Base-by-base conservation (phyloP, 37 sponge, comb jelly and placozoan species). In the Cladorhizidae sp. region DNA sequence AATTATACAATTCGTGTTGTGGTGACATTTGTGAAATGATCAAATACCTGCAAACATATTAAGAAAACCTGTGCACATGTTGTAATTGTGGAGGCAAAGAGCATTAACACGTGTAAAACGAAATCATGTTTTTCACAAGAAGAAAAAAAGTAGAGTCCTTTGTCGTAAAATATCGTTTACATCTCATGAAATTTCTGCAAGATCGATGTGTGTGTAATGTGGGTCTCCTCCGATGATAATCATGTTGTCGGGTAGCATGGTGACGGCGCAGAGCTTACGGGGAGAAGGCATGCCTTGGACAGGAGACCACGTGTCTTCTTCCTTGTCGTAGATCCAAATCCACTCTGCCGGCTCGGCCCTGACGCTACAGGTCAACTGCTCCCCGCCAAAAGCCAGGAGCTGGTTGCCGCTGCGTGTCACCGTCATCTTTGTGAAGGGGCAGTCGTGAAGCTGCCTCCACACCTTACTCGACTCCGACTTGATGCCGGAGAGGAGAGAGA, bases 321-420 rank as follows among this genome's bases (percentile, higher is more conserved):
- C 73, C 9, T 45, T 50, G 25, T 70, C 57, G 39, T 63, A 85
- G 7, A 59, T 28, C 86, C 86, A 85, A 1, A 85, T 70, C 74
- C 73, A 78, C 38, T 78, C 79, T 0, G 86, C 72, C n/a, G 86
- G 74, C 1, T 79, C 73, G 0, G 73, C 33, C 1, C 41, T 41
- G 25, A 62, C 73, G 25, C 73, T 36, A 11, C 50, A 57, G 21
- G 86, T 85, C 26, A 51, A 54, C 55, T 85, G 79, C 35, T 72
- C 72, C 14, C 86, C 86, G 9, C 86, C 86, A 70, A 85, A 57
- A n/a, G 79, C 86, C 38, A 85, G 64, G 25, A 85, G 62, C 40
- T 85, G 77, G 50, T 76, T 70, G 15, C 39, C 63, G 32, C 28
- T 64, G 64, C 71, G 72, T 0, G 54, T 17, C 5, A 62, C 70